Evolutionary conservation across 2,113 vertebrate species (phyloP), one percentile per base, ranked within the genome.

Genomic region (Cyprinus carpio): DNA sequence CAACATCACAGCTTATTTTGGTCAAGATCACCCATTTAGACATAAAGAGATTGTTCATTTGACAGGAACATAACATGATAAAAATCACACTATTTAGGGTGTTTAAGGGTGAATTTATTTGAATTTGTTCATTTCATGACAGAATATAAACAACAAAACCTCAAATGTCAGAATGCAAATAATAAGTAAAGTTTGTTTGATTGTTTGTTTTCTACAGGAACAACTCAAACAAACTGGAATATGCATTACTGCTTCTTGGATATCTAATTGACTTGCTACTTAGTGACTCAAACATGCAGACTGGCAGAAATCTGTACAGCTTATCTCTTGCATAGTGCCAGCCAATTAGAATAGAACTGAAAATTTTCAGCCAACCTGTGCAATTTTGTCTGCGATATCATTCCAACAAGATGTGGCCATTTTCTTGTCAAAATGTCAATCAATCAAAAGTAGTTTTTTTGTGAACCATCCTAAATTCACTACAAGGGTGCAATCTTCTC

Each of bases 361-460:
- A 40, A 2, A 27, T 75, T 46, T 75, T 25, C 71, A 46, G n/a
- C 40, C 16, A 15, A n/a, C 71, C 16, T 75, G 40, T 74, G 40
- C 71, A 75, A 75, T 75, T 75, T 46, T 25, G 23, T 75, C n/a
- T 49, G n/a, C 3, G 7, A 49, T 27, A 75, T 74, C 40, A 74
- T 75, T 75, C n/a, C 11, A 46, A 49, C 6, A 2, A 46, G 40
- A 25, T 74, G 71, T 46, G 71, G 11, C 23, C n/a, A 75, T 75
- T 75, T 75, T 75, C 40, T 25, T 74, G 71, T 74, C 23, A 74
- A n/a, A 74, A 74, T 46, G 71, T 46, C 71, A 74, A 46, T 72
- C 67, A 40, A 40, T 72, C 37, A 15, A n/a, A 43, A 46, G 2
- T 15, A 25, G 0, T 11, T 51, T 49, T 46, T 76, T 9, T 31